Evolutionary conservation across 2,797 vertebrate species (phyloP).

Genomic region (Onychomys leucogaster): DNA sequence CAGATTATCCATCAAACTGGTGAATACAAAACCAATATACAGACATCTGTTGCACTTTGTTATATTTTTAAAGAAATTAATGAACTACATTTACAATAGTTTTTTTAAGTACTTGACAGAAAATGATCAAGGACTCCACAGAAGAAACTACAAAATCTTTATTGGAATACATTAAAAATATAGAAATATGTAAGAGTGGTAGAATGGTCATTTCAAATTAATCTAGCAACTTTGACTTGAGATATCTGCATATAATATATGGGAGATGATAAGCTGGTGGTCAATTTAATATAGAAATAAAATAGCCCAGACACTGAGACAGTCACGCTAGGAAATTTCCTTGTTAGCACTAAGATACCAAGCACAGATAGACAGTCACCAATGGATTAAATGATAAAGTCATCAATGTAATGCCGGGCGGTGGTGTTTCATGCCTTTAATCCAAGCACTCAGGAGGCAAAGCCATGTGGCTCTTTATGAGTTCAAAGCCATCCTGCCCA

Average conservation of each 20-base stretch:
- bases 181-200: neutral
- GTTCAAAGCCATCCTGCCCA: neutral
- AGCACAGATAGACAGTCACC: neutral
- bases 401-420: neutral
- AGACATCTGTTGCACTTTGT: neutral
- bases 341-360: neutral
- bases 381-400: neutral
- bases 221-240: neutral
- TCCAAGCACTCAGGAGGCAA: neutral
- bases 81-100: neutral
- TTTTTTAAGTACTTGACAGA: neutral
- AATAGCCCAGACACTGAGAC: neutral
- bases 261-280: neutral
- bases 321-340: neutral
- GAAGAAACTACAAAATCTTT: neutral
- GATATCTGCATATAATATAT: neutral
- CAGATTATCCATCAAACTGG: neutral
- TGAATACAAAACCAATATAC: neutral
- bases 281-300: slow-evolving; percentile 8
- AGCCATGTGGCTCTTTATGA: neutral
- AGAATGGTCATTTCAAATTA: neutral
- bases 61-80: neutral
- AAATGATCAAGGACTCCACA: neutral
- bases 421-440: neutral
- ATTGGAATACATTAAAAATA: slow-evolving; percentile 26